Conservation (phyloP, 2,888 invertebrate species). For the Agrilus cyanescens region DNA sequence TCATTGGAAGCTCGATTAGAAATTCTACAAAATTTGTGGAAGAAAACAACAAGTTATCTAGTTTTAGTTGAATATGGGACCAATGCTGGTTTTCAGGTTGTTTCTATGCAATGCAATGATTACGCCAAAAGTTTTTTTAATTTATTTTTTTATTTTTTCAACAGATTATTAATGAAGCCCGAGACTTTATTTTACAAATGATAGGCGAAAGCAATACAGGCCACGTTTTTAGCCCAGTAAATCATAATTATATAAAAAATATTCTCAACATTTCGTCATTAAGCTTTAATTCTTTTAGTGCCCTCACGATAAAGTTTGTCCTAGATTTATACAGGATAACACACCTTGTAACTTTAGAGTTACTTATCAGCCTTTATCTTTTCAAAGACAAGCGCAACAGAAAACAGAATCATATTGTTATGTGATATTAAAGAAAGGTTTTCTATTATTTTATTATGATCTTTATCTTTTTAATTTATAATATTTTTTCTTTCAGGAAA, state of each 20-base stretch:
- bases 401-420: slow-evolving; percentile 60
- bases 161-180: slow-evolving; percentile 63
- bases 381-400: slow-evolving; percentile 33
- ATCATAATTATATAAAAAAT: slow-evolving; percentile 20
- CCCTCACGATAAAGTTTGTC: slow-evolving; percentile 71
- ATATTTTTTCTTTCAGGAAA: slow-evolving; percentile 26
- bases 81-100: slow-evolving; percentile 63
- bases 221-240: slow-evolving; percentile 67
- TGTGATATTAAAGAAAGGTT: slow-evolving; percentile 70
- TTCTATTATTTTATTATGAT: background rate
- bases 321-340: slow-evolving; percentile 48
- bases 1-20: slow-evolving; percentile 52
- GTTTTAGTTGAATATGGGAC: slow-evolving; percentile 78
- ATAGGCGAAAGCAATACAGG: slow-evolving; percentile 34
- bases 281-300: slow-evolving; percentile 44
- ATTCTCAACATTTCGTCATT: slow-evolving; percentile 1
- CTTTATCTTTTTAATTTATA: slow-evolving; percentile 1
- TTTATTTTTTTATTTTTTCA: slow-evolving; percentile 10
- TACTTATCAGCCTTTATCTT: slow-evolving; percentile 45
- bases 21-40: slow-evolving; percentile 69
- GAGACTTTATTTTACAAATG: slow-evolving; percentile 63
- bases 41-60: slow-evolving; percentile 70
- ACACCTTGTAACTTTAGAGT: slow-evolving; percentile 72
- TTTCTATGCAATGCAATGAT: slow-evolving; percentile 1
- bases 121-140: slow-evolving; percentile 1